Evolutionary conservation across 2,888 invertebrate species (phyloP).

Genomic region (Zeuzera pyrina): DNA sequence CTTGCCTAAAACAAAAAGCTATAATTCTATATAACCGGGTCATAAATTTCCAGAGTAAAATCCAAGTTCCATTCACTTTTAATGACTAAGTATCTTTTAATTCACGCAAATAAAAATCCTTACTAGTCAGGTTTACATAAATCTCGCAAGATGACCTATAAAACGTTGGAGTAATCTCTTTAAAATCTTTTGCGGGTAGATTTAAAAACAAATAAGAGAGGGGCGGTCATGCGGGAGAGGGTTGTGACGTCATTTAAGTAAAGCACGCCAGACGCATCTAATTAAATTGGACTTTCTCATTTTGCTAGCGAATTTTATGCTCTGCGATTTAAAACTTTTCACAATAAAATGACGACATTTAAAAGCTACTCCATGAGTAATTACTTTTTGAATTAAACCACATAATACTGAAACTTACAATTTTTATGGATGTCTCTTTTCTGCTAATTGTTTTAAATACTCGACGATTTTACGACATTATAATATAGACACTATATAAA

Average conservation of each 20-base stretch:
- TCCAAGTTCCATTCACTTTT: conserved; percentile 47
- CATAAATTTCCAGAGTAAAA: too few relatives aligned
- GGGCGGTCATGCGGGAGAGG: conserved; percentile 14
- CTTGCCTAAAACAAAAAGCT: conserved; percentile 7
- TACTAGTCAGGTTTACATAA: conserved; percentile 57
- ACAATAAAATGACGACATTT: conserved; percentile 52
- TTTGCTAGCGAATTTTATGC: conserved; percentile 55
- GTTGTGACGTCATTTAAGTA: conserved; percentile 4
- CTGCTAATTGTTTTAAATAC: too few relatives aligned
- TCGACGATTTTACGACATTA: too few relatives aligned
- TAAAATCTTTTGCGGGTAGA: conserved; percentile 63
- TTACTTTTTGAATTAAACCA: too few relatives aligned
- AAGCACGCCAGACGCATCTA: conserved; percentile 37
- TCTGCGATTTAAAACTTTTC: conserved; percentile 44
- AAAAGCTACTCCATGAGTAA: conserved; percentile 44
- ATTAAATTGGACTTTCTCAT: conserved; percentile 58
- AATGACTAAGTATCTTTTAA: conserved; percentile 55
- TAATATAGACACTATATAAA: too few relatives aligned
- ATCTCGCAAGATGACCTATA: conserved; percentile 61
- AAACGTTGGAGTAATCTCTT: conserved; percentile 59
- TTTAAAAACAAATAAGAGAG: conserved; percentile 39
- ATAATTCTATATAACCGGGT: too few relatives aligned
- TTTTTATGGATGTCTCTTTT: too few relatives aligned
- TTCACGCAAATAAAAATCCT: conserved; percentile 46
- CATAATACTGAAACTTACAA: too few relatives aligned